phyloP scores from a whole-genome alignment of 2,797 vertebrate genomes.

The Sebastiscus tertius region DNA sequence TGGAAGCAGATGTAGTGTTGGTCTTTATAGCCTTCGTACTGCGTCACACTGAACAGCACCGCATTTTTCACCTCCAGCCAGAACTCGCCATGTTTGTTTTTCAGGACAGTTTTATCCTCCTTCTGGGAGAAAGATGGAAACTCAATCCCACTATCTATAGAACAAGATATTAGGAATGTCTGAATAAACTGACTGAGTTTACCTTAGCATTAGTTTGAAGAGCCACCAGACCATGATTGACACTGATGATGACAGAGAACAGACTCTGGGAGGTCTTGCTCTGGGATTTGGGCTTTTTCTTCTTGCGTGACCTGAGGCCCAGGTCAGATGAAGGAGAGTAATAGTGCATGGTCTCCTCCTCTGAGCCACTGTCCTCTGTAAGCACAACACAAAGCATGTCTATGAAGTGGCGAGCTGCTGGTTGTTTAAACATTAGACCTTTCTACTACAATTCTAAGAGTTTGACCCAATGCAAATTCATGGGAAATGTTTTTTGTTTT shows the following conservation, averaged over 20 bases:
- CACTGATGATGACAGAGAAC: constrained; percentile 90
- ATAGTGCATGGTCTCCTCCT: constrained; percentile 93
- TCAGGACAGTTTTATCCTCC: constrained; percentile 85
- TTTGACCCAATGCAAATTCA: background rate
- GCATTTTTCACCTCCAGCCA: constrained; percentile 93
- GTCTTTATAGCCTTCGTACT: constrained; percentile 95
- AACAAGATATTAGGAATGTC: background rate
- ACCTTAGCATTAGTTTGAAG: constrained; percentile 93
- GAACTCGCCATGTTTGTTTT: constrained; percentile 94
- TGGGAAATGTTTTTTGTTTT: background rate
- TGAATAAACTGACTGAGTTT: constrained; percentile 11
- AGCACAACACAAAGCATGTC: constrained; percentile 26
- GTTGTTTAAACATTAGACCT: background rate
- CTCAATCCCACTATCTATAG: background rate
- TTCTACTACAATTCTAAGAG: background rate
- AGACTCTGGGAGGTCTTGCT: constrained; percentile 93
- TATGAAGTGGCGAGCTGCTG: background rate
- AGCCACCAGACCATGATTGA: constrained; percentile 91
- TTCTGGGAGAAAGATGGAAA: constrained; percentile 72
- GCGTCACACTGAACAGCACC: constrained; percentile 92
- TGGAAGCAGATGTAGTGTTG: constrained; percentile 97
- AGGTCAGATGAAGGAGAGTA: constrained; percentile 87
- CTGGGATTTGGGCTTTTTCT: constrained; percentile 90
- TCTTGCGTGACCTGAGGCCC: constrained; percentile 89
- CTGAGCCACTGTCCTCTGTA: constrained; percentile 96